Evolutionary conservation across 2,113 vertebrate genomes (phyloP), one percentile per base, ranked within the genome.

Genomic region (Gallinago paraguaiae): DNA sequence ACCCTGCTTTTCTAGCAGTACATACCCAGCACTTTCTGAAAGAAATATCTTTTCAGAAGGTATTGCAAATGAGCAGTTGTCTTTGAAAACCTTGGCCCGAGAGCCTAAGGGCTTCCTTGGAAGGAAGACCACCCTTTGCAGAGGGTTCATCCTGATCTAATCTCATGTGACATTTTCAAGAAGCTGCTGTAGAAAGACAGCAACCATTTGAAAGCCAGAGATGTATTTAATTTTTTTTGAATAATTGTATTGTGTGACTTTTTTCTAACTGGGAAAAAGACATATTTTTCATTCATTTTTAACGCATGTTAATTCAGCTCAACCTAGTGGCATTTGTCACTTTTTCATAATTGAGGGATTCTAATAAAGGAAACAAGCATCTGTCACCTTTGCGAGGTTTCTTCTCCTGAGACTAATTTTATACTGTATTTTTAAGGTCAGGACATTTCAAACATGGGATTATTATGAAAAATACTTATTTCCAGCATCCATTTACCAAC

Each of bases 111-210:
- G 41, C 41, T 43, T 56, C 86, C 77, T 56, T 37, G 59, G 85
- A 90, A 94, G 2, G 35, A 65, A n/a, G 57, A 57, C n/a, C 6
- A 37, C 48, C 53, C 59, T 91, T 87, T 50, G 46, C 90, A 82
- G 28, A 81, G 74, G 53, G n/a, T 65, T 39, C 6, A 2, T 13
- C 48, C 67, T 93, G 89, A 95, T 89, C 81, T 95, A 89, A 95
- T 95, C 95, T 96, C 81, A 79, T 22, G 31, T 92, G 94, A 89
- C 74, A 95, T 94, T 95, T 94, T 72, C 70, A 85, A 85, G 91
- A 92, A 85, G 78, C 48, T 85, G 70, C 76, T 84, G 70, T 19
- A 87, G 93, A 76, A 95, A 84, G 53, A 84, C 80, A 92, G 59
- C 69, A 61, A 45, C 45, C 2, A 61, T 77, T 95, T 88, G 82